phyloP scores from a whole-genome alignment of 2,888 invertebrate species.

The Cancer borealis region DNA sequence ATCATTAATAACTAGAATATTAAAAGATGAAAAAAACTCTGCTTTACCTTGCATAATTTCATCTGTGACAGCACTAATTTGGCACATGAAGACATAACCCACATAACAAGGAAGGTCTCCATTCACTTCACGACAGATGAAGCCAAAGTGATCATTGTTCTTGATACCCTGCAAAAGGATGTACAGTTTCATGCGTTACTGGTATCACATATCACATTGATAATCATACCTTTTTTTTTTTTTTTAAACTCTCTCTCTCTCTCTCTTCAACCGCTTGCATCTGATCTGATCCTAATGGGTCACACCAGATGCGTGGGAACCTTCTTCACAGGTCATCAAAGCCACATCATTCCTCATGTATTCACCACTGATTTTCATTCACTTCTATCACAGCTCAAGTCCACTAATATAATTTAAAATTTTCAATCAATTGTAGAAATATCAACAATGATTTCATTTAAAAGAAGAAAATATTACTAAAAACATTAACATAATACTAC shows the following conservation, averaged over 20 bases:
- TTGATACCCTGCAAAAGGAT: conserved; percentile 84
- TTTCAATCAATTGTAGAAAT: not conserved
- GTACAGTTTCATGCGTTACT: not conserved
- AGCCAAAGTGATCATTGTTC: conserved; percentile 93
- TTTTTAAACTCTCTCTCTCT: no score
- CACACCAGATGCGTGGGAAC: no score
- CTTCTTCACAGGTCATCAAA: no score
- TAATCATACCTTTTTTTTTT: not conserved
- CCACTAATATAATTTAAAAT: not conserved
- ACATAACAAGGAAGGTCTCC: conserved; percentile 84
- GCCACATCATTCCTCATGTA: no score
- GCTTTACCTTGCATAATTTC: conserved; percentile 85
- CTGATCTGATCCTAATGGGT: no score
- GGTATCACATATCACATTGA: not conserved
- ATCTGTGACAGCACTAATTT: conserved; percentile 89
- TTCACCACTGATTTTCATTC: no score
- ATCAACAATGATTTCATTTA: not conserved
- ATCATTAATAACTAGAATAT: not conserved
- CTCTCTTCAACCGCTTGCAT: no score
- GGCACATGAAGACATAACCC: conserved; percentile 94
- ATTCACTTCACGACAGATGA: conserved; percentile 90
- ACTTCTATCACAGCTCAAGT: no score
- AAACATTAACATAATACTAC: not conserved
- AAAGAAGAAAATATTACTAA: not conserved
- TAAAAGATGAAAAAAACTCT: not conserved